A percentile compares a stretch with the other conserved stretches of the same genome.
These are phyloP conservation scores for Limenitis camilla DNA, from an alignment of 2,888 invertebrate genomes.

Conservation along the genomic window DNA sequence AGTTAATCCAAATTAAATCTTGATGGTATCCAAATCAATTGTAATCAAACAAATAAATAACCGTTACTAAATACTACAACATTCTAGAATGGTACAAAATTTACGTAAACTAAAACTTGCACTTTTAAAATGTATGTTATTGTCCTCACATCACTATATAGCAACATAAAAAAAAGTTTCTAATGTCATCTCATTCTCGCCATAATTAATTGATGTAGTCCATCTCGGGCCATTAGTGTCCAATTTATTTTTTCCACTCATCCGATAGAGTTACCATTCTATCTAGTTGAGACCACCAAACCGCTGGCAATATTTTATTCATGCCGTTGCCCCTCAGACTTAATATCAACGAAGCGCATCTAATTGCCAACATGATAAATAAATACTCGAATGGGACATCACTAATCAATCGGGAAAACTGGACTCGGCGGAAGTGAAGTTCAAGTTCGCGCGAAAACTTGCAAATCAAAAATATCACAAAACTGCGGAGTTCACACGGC, in stretches of 20 bases:
- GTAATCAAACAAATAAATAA: conserved; percentile 13
- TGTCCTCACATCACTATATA: conserved; percentile 22
- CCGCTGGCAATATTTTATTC: conserved; percentile 55
- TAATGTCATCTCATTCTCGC: conserved; percentile 52
- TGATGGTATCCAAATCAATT: conserved; percentile 16
- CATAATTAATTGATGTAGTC: conserved; percentile 46
- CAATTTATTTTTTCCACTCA: conserved; percentile 45
- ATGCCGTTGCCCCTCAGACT: conserved; percentile 56
- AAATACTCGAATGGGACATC: conserved; percentile 53
- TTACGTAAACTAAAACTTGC: conserved; percentile 20
- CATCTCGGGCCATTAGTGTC: conserved; percentile 33
- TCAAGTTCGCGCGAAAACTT: conserved; percentile 62
- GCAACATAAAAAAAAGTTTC: conserved; percentile 14
- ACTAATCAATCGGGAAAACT: conserved; percentile 58
- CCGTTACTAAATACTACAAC: conserved; percentile 14
- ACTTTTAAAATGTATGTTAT: conserved; percentile 17
- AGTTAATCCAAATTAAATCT: conserved; percentile 17
- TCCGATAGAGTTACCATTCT: conserved; percentile 41
- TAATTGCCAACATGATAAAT: conserved; percentile 67
- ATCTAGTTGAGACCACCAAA: conserved; percentile 48
- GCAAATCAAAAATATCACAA: conserved; percentile 26
- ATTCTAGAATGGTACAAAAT: not conserved
- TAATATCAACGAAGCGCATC: conserved; percentile 57
- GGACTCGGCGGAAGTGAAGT: conserved; percentile 36
- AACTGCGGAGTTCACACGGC: conserved; percentile 26